Conservation (phyloP, 2,797 vertebrate species). For the Pseudocheirus occidentalis region DNA sequence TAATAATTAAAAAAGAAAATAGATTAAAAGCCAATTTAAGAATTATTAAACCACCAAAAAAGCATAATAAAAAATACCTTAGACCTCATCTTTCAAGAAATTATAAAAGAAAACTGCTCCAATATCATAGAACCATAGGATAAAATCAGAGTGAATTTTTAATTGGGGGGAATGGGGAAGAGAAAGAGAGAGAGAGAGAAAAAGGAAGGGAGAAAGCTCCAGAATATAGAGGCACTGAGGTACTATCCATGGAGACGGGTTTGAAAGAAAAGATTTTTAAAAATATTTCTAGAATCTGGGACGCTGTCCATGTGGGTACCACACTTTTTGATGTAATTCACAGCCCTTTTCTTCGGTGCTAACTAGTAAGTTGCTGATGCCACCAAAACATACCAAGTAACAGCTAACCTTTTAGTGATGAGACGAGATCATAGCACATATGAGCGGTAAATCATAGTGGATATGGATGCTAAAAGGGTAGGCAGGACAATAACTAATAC, state of each 20-base stretch:
- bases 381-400: background rate
- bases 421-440: background rate
- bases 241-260: too few species aligned
- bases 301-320: background rate
- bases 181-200: background rate
- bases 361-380: background rate
- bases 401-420: background rate
- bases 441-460: background rate
- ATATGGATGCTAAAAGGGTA: background rate
- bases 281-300: background rate
- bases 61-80: background rate
- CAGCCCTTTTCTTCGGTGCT: background rate
- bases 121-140: background rate
- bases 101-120: background rate
- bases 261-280: too few species aligned
- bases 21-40: background rate
- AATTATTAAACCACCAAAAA: background rate
- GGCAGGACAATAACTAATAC: background rate
- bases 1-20: background rate
- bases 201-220: too few species aligned
- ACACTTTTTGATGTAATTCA: background rate
- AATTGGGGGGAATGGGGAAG: background rate
- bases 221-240: too few species aligned
- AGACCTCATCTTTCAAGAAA: background rate
- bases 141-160: background rate